A percentile compares a stretch with the other conserved stretches of the same genome.
Conservation (phyloP, 2,113 vertebrate species). For the Mobula hypostoma region DNA sequence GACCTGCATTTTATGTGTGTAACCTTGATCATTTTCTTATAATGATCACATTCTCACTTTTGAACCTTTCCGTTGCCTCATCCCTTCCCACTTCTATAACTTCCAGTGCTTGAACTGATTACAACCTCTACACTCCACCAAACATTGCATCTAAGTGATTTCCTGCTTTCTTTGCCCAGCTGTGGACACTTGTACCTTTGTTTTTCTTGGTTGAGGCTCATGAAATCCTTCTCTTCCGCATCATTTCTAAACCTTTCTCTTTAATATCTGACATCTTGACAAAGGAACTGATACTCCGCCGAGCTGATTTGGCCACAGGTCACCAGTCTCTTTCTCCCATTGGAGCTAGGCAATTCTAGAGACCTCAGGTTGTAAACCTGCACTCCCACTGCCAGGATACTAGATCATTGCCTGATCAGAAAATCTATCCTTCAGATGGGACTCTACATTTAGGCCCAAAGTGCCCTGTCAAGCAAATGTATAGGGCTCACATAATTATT, state of each 20-base stretch:
- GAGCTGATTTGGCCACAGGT: neutral
- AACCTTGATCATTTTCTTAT: no score
- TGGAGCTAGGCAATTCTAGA: neutral
- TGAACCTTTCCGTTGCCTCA: no score
- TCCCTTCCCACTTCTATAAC: neutral
- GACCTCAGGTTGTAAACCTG: neutral
- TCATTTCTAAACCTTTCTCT: neutral
- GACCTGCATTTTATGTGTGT: no score
- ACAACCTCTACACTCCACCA: neutral
- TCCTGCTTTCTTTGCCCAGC: neutral
- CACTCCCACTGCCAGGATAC: neutral
- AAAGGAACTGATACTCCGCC: no score
- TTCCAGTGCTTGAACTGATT: neutral
- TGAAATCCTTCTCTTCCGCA: neutral
- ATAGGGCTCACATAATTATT: no score
- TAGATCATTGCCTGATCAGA: neutral
- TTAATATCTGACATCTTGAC: no score
- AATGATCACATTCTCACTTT: no score
- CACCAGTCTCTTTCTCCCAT: no score
- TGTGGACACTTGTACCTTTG: neutral
- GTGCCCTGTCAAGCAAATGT: no score
- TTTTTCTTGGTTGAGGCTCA: neutral
- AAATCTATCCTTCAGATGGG: neutral
- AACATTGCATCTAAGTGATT: neutral
- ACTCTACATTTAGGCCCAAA: neutral